Evolutionary conservation across 2,113 vertebrate genomes (phyloP).

Genomic region (human (Homo sapiens)): GRCh38 chr2:159987001-159987500

Average conservation of each 20-base stretch:
- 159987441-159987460: conserved; percentile 49
- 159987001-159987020: neutral
- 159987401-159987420: neutral
- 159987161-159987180: conserved; percentile 88
- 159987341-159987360: conserved; percentile 92
- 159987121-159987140: neutral
- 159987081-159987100: neutral
- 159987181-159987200: conserved; percentile 91
- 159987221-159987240: conserved; percentile 83
- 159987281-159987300: conserved; percentile 90
- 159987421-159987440: conserved; percentile 1
- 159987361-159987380: conserved; percentile 16
- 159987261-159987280: conserved; percentile 93
- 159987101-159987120: neutral
- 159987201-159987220: conserved; percentile 85
- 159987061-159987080: neutral
- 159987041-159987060: neutral
- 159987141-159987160: conserved; percentile 87
- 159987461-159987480: conserved; percentile 43
- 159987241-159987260: conserved; percentile 83
- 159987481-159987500: conserved; percentile 29
- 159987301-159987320: conserved; percentile 94
- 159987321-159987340: conserved; percentile 87
- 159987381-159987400: conserved; percentile 11
- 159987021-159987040: neutral